Evolutionary conservation across 2,113 vertebrate genomes (phyloP).

Genomic region (Sturnus vulgaris): DNA sequence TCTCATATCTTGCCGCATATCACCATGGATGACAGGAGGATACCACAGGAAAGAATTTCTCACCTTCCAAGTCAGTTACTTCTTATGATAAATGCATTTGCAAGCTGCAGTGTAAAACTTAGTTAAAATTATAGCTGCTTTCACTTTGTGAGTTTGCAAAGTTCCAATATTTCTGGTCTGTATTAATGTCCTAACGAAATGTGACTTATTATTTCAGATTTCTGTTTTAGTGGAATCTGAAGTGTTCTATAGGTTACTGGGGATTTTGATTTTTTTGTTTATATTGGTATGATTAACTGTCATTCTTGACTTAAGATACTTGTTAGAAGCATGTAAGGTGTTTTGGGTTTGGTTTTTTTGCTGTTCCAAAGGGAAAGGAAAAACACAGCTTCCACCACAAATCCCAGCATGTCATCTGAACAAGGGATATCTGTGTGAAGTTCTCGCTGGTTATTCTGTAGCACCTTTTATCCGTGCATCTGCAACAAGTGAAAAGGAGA

Average conservation of each 20-base stretch:
- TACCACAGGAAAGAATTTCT: background rate
- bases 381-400: background rate
- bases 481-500: background rate
- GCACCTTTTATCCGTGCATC: background rate
- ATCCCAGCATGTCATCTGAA: background rate
- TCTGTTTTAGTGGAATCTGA: background rate
- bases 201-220: background rate
- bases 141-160: background rate
- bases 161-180: background rate
- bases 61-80: background rate
- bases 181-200: background rate
- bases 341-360: background rate
- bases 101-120: background rate
- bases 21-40: background rate
- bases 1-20: background rate
- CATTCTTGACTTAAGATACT: background rate
- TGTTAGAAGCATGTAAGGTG: background rate
- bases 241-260: background rate
- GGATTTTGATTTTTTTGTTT: background rate
- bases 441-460: background rate
- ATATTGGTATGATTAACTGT: background rate
- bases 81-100: background rate
- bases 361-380: background rate
- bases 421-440: background rate
- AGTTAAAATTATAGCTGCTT: background rate